Evolutionary conservation across 2,888 invertebrate genomes (phyloP).

Genomic region (Synergus gifuensis): DNA sequence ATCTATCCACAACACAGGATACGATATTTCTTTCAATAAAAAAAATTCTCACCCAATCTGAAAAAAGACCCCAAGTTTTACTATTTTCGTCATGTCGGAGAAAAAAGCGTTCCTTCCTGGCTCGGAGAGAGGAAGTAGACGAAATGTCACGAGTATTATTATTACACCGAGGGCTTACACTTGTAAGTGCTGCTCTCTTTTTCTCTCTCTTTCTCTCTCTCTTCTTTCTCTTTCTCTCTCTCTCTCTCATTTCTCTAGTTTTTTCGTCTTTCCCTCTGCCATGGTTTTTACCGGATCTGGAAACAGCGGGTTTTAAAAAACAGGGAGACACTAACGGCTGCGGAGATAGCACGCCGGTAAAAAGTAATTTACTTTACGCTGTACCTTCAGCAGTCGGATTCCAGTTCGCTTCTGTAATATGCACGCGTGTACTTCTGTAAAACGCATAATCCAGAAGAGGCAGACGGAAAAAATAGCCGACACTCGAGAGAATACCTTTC

Average conservation of each 20-base stretch:
- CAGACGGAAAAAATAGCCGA: not conserved
- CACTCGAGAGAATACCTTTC: slow-evolving; percentile 60
- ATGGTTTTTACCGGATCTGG: slow-evolving; percentile 1
- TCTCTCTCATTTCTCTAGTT: slow-evolving; percentile 18
- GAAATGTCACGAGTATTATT: slow-evolving; percentile 16
- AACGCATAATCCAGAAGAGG: slow-evolving; percentile 28
- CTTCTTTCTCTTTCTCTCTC: slow-evolving; percentile 28
- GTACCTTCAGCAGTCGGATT: slow-evolving; percentile 46
- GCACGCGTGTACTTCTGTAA: slow-evolving; percentile 35
- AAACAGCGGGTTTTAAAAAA: slow-evolving; percentile 39
- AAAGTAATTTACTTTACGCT: slow-evolving; percentile 41
- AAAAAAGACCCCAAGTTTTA: not conserved
- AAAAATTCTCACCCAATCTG: slow-evolving; percentile 34
- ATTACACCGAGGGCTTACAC: slow-evolving; percentile 19
- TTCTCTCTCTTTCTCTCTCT: not conserved
- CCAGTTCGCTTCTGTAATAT: slow-evolving; percentile 44
- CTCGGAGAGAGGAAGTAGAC: not conserved
- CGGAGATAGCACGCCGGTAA: slow-evolving; percentile 27
- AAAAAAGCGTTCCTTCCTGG: slow-evolving; percentile 40
- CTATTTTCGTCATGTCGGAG: slow-evolving; percentile 43
- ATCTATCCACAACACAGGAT: slow-evolving; percentile 53
- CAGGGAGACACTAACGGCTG: slow-evolving; percentile 29
- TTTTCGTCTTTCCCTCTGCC: slow-evolving; percentile 41
- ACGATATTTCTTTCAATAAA: slow-evolving; percentile 57
- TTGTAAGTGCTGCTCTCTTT: slow-evolving; percentile 15